phyloP scores from a whole-genome alignment of 2,888 invertebrate genomes.

The Galerucella nymphaeae region DNA sequence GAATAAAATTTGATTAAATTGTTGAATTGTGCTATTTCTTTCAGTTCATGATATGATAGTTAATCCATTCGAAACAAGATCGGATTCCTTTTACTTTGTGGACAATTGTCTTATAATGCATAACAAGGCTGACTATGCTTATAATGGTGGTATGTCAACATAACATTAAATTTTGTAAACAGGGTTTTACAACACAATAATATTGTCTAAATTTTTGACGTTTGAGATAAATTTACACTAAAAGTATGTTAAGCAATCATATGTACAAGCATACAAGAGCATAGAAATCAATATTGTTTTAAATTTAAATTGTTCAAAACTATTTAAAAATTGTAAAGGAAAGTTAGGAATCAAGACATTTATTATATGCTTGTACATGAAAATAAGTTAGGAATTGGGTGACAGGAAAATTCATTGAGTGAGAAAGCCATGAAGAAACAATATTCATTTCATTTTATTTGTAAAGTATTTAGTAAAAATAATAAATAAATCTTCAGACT shows the following conservation, averaged over 20 bases:
- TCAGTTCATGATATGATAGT: constrained; percentile 96
- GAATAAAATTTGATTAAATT: background rate
- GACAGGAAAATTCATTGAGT: constrained; percentile 16
- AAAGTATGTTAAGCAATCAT: constrained; percentile 26
- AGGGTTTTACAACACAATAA: constrained; percentile 45
- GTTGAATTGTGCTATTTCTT: constrained; percentile 57
- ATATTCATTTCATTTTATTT: background rate
- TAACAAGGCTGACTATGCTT: constrained; percentile 99
- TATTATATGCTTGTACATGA: constrained; percentile 5
- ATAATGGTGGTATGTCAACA: constrained; percentile 78
- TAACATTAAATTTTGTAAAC: constrained; percentile 41
- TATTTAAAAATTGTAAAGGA: background rate
- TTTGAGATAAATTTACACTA: constrained; percentile 40
- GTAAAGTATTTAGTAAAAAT: too few relatives aligned
- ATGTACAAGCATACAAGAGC: background rate
- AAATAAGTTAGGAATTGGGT: constrained; percentile 19
- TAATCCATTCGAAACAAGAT: constrained; percentile 95
- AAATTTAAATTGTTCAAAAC: background rate
- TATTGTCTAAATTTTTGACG: constrained; percentile 38
- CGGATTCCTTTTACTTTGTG: constrained; percentile 99
- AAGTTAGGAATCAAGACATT: background rate
- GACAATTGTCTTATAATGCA: constrained; percentile 98
- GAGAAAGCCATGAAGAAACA: background rate
- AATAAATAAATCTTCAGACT: too few relatives aligned
- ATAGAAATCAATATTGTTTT: background rate